Conservation (phyloP, 2,113 vertebrate species). For the Ctenodactylus gundi region DNA sequence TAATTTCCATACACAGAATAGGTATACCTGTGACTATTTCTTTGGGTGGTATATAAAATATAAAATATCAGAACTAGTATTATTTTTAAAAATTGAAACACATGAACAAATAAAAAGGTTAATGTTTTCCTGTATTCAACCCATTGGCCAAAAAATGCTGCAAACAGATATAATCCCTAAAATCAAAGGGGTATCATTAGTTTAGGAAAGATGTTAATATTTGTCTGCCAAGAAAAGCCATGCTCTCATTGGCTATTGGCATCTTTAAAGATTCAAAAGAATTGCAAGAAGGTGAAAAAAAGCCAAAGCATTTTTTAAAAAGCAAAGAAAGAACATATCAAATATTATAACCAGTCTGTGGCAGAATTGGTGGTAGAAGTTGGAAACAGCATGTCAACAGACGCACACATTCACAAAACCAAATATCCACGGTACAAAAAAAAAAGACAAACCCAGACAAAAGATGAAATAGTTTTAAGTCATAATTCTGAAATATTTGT, state of each 20-base stretch:
- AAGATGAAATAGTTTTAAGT: not conserved
- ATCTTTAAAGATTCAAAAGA: not conserved
- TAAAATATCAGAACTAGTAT: not conserved
- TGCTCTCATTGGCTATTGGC: not conserved
- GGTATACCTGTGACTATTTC: not conserved
- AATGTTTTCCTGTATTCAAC: not conserved
- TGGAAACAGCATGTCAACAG: not conserved
- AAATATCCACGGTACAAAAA: not conserved
- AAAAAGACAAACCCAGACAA: not conserved
- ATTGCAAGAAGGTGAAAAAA: not conserved
- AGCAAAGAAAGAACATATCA: not conserved
- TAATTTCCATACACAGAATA: slow-evolving; percentile 61
- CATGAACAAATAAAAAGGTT: not conserved
- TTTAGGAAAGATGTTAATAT: not conserved
- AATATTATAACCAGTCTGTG: not conserved
- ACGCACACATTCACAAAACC: not conserved
- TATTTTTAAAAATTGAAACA: not conserved
- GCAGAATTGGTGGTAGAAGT: not conserved
- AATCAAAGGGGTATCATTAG: not conserved
- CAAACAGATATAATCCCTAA: slow-evolving; percentile 14
- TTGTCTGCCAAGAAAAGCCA: not conserved
- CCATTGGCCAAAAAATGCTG: not conserved
- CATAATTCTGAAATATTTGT: not conserved
- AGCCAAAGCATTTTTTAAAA: not conserved
- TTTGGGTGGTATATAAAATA: not conserved